These are phyloP conservation scores for Crocuta crocuta DNA, from an alignment of 2,113 vertebrate species.

Conservation along the genomic window DNA sequence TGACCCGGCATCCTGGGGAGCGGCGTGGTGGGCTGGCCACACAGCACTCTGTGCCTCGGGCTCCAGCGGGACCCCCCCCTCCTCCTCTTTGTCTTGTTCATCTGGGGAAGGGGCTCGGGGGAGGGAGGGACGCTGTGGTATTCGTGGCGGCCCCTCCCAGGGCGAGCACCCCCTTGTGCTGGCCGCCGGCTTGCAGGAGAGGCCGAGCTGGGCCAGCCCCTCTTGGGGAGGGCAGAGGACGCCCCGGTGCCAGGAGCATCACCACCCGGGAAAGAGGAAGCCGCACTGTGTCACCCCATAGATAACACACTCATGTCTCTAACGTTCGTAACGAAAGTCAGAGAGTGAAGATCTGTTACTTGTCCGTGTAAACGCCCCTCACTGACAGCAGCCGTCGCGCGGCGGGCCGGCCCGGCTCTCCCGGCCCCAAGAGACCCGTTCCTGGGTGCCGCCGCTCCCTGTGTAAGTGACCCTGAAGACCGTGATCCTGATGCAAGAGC, in stretches of 20 bases:
- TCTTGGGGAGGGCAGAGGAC: too few species aligned
- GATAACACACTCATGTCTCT: rapidly evolving
- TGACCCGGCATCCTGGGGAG: rapidly evolving
- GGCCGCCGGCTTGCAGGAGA: not conserved
- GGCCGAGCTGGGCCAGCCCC: rapidly evolving
- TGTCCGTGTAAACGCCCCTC: not conserved
- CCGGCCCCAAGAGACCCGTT: too few species aligned
- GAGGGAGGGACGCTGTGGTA: too few species aligned
- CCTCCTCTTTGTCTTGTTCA: rapidly evolving
- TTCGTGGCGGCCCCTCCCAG: too few species aligned
- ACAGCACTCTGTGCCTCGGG: rapidly evolving
- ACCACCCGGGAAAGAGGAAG: not conserved
- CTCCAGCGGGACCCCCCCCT: too few species aligned
- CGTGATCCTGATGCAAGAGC: not conserved
- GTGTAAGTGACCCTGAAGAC: not conserved
- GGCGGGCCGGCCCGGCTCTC: rapidly evolving
- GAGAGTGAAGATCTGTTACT: not conserved
- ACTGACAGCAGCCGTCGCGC: rapidly evolving
- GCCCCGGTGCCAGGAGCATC: rapidly evolving
- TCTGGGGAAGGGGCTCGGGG: not conserved
- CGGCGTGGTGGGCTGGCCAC: not conserved
- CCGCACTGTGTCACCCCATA: rapidly evolving
- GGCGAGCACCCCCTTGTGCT: rapidly evolving
- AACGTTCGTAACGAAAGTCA: not conserved
- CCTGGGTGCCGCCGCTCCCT: too few species aligned